These are phyloP conservation scores for Sigmodon hispidus DNA, from an alignment of 2,113 vertebrate genomes.

Conservation along the genomic window DNA sequence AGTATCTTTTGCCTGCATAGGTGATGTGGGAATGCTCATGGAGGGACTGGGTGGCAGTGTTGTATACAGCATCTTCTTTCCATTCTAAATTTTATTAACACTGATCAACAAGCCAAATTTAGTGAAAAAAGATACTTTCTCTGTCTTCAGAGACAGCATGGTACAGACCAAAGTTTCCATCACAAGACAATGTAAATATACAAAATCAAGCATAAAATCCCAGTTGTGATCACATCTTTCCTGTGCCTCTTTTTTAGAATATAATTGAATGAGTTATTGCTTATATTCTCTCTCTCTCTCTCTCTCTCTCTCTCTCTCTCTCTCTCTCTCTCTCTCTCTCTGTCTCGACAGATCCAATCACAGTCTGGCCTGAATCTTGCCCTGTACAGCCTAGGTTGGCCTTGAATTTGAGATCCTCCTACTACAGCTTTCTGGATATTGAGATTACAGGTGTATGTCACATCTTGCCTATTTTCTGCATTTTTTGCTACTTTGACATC, in stretches of 20 bases:
- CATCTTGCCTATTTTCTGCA: background rate
- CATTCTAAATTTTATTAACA: constrained; percentile 16
- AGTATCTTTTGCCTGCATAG: background rate
- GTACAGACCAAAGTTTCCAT: background rate
- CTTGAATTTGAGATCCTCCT: background rate
- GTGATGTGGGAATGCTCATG: background rate
- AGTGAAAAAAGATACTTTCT: background rate
- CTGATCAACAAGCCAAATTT: background rate
- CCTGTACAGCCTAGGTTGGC: background rate
- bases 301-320: too few species aligned
- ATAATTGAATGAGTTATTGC: background rate
- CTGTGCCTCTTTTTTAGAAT: background rate
- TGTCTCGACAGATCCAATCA: background rate
- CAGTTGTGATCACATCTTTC: background rate
- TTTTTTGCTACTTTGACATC: background rate
- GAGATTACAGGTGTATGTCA: background rate
- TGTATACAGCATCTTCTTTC: background rate
- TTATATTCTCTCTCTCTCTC: background rate
- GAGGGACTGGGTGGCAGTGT: background rate
- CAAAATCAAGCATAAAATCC: background rate
- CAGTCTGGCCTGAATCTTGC: background rate
- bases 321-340: too few species aligned
- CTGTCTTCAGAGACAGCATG: background rate
- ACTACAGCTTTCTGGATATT: background rate
- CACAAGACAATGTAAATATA: background rate